Evolutionary conservation across 2,113 vertebrate species (phyloP), one percentile per base, ranked within the genome.

Genomic region (Mormyrus iriodes): DNA sequence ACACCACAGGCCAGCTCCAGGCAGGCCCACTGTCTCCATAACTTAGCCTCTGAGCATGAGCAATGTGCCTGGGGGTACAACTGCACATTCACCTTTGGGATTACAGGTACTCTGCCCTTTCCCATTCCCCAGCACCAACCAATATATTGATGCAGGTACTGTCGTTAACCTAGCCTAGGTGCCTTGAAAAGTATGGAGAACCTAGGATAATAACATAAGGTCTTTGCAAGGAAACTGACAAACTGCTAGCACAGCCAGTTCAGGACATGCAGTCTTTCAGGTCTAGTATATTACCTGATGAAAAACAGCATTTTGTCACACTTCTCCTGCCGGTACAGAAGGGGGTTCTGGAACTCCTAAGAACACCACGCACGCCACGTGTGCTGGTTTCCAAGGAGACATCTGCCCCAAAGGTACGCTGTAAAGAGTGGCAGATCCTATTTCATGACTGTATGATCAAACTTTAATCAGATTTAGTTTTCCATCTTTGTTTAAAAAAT

Each of bases 1-100:
- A 91, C 91, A 12, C 96, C 96, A 24, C 91, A 85, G 73, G 93
- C 95, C 88, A 93, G 87, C 87, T 76, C 91, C 15, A 92, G 93
- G 87, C 90, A 94, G 49, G 90, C 91, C 27, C 65, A 87, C 83
- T 96, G 95, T 91, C 93, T 95, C 88, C 91, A 91, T 92, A 89
- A 93, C 85, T 91, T 91, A 24, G 84, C 58, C 53, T 86, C 82
- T 15, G 88, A 89, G 79, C 92, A 87, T 87, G 90, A 89, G 0
- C 4, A 88, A 1, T 89, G 91, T 87, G 42, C 85, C 79, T 90
- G 93, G 91, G 93, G 90, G 90, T 79, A 91, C 90, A 95, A 95
- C 91, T 86, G 83, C 83, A 89, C 92, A 39, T 91, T 91, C 90
- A 87, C 90, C 82, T 88, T 48, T 90, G 88, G 89, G 88, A 91